These are phyloP conservation scores for Leptinotarsa haldemani DNA, from an alignment of 2,888 invertebrate species.

Conservation along the genomic window DNA sequence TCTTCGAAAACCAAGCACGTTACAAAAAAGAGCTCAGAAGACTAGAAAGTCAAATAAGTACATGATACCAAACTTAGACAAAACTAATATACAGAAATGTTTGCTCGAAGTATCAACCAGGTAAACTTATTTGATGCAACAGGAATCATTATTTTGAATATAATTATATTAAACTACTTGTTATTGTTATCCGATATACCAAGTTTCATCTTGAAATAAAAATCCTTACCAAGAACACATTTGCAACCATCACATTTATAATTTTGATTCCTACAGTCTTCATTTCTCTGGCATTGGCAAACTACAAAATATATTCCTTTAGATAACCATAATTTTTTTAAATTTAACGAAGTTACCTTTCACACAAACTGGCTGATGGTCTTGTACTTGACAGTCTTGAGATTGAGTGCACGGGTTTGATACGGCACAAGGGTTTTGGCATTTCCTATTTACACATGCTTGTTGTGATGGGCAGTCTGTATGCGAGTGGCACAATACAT, in stretches of 20 bases:
- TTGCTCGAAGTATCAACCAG: too few species aligned
- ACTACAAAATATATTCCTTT: slow-evolving; percentile 64
- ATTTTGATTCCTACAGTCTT: slow-evolving; percentile 73
- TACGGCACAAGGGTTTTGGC: slow-evolving; percentile 84
- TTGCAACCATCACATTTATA: slow-evolving; percentile 78
- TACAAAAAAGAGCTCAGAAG: too few species aligned
- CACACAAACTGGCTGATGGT: slow-evolving; percentile 86
- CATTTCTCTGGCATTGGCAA: slow-evolving; percentile 77
- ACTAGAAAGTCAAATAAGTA: too few species aligned
- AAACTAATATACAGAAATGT: too few species aligned
- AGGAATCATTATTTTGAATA: too few species aligned
- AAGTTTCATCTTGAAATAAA: neutral
- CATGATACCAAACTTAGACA: too few species aligned
- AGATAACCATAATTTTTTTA: neutral
- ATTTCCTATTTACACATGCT: slow-evolving; percentile 83
- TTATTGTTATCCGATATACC: neutral
- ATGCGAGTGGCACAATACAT: slow-evolving; percentile 83
- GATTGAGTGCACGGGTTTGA: slow-evolving; percentile 79
- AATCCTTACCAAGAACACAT: slow-evolving; percentile 73
- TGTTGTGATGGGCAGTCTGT: slow-evolving; percentile 82
- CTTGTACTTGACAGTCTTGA: slow-evolving; percentile 84
- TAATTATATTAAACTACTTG: too few species aligned
- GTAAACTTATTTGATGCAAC: too few species aligned
- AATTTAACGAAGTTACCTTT: slow-evolving; percentile 71
- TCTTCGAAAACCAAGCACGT: too few species aligned